Percentiles rank a stretch among this genome's conserved stretches.
These are phyloP conservation scores for Bombus confusus DNA, from an alignment of 1,140 invertebrate species.

Conservation along the genomic window DNA sequence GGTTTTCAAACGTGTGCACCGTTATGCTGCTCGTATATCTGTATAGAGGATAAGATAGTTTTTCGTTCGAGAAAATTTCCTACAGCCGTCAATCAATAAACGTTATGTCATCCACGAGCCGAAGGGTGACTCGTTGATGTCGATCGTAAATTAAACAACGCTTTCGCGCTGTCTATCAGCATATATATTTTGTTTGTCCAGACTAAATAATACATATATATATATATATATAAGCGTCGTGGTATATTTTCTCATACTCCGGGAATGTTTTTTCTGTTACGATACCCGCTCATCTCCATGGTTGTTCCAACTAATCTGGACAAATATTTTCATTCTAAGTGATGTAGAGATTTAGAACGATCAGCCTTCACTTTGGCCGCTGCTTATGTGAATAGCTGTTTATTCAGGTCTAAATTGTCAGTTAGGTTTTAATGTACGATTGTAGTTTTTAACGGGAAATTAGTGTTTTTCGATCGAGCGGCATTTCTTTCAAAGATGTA, in stretches of 20 bases:
- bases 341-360: background rate
- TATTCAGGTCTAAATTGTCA: background rate
- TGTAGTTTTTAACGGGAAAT: background rate
- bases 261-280: background rate
- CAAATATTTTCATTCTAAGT: constrained; percentile 9
- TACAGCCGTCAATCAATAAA: constrained; percentile 33
- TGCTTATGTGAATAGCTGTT: background rate
- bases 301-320: background rate
- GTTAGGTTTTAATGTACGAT: background rate
- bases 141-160: constrained; percentile 18
- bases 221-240: too few species aligned
- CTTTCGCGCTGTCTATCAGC: background rate
- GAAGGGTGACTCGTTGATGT: background rate
- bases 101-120: background rate
- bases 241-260: background rate
- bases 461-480: too few species aligned
- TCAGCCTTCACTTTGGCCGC: background rate
- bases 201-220: background rate
- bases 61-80: constrained; percentile 25
- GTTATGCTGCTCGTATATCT: background rate
- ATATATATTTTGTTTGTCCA: background rate
- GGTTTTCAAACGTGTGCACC: constrained; percentile 19
- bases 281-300: background rate
- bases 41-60: constrained; percentile 50
- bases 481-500: background rate